These are phyloP conservation scores for Deroptyus accipitrinus DNA, from an alignment of 2,113 vertebrate species.

Conservation along the genomic window DNA sequence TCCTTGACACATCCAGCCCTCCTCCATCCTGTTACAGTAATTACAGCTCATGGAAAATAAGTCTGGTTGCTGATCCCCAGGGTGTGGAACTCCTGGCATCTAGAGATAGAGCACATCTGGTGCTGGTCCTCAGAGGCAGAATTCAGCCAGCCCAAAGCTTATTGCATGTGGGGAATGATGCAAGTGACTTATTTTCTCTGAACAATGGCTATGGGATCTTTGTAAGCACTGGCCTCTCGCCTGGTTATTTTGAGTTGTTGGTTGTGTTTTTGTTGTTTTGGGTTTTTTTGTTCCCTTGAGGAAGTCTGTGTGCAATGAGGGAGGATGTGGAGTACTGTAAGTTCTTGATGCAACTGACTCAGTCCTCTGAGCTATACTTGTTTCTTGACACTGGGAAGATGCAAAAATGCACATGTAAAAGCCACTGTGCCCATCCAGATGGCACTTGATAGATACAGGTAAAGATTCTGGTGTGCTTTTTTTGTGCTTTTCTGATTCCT, in stretches of 20 bases:
- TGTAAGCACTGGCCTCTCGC: slow-evolving; percentile 34
- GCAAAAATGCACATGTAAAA: neutral
- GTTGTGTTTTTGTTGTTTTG: neutral
- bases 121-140: neutral
- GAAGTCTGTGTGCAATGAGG: neutral
- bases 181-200: slow-evolving; percentile 38
- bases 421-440: neutral
- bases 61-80: neutral
- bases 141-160: neutral
- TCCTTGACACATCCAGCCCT: neutral
- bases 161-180: slow-evolving; percentile 30
- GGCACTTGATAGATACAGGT: neutral
- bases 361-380: neutral
- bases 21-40: neutral
- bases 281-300: neutral
- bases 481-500: neutral
- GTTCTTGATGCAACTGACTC: neutral
- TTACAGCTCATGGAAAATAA: slow-evolving; percentile 14
- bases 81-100: slow-evolving; percentile 17
- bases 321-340: neutral
- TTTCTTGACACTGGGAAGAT: accelerated
- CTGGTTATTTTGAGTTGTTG: neutral
- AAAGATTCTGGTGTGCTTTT: neutral
- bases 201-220: slow-evolving; percentile 40
- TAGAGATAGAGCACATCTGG: slow-evolving; percentile 35